These are phyloP conservation scores for Zootoca vivipara DNA, from an alignment of 2,113 vertebrate genomes.

Conservation along the genomic window DNA sequence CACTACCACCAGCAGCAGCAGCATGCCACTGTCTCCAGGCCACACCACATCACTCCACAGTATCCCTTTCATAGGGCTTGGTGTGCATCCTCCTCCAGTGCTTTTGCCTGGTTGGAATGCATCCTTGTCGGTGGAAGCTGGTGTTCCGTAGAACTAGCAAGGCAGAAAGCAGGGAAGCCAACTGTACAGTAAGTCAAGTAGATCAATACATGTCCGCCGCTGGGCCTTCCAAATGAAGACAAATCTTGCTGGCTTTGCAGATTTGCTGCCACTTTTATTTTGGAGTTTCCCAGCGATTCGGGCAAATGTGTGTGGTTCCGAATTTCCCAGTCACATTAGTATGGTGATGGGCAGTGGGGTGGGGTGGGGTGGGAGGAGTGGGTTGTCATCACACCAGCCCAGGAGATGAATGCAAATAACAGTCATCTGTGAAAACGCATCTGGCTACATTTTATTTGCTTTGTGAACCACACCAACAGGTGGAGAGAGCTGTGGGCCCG, in stretches of 20 bases:
- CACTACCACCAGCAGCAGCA: no score
- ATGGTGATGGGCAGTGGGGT: background rate
- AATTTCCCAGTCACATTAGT: background rate
- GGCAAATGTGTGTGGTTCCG: constrained; percentile 41
- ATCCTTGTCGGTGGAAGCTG: no score
- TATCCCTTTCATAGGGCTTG: no score
- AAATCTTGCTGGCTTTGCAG: constrained; percentile 29
- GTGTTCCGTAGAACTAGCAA: no score
- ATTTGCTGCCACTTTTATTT: constrained; percentile 46
- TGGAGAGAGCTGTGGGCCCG: constrained; percentile 12
- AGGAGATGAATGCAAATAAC: constrained; percentile 48
- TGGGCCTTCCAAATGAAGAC: constrained; percentile 33
- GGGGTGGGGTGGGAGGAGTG: background rate
- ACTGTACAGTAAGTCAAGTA: no score
- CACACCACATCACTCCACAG: no score
- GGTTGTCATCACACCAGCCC: background rate
- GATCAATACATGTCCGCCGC: no score
- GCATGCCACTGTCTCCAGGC: no score
- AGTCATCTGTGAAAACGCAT: constrained; percentile 46
- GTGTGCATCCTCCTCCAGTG: no score
- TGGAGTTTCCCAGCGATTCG: background rate
- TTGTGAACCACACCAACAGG: constrained; percentile 34
- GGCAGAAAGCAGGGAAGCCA: no score
- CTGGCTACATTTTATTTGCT: constrained; percentile 48
- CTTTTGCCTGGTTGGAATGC: no score